Evolutionary conservation across 2,113 vertebrate species (phyloP).

Genomic region (Lampris incognitus): DNA sequence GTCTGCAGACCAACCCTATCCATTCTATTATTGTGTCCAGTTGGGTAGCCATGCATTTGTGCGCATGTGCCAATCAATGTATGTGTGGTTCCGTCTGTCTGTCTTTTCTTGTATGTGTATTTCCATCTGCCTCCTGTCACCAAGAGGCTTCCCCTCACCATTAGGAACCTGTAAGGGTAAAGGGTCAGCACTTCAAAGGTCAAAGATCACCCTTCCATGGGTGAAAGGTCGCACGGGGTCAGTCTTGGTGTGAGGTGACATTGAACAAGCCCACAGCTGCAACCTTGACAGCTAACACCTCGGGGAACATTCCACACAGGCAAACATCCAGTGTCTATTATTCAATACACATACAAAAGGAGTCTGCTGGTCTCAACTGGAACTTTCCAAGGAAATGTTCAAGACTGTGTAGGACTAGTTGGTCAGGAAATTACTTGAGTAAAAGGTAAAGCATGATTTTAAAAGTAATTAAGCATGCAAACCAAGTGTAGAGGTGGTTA

Average conservation of each 20-base stretch:
- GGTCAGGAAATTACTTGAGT: background rate
- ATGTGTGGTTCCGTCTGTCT: conserved; percentile 54
- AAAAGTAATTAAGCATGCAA: background rate
- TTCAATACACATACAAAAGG: conserved; percentile 35
- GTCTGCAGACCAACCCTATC: conserved; percentile 59
- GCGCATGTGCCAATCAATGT: conserved; percentile 40
- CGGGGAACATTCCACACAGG: conserved; percentile 22
- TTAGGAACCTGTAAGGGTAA: conserved; percentile 77
- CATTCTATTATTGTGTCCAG: conserved; percentile 47
- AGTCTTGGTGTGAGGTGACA: conserved; percentile 72
- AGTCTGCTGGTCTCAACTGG: too few relatives aligned
- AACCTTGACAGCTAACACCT: conserved; percentile 55
- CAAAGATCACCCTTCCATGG: conserved; percentile 68
- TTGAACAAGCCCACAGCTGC: conserved; percentile 71
- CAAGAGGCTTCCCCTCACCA: conserved; percentile 60
- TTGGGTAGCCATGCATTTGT: conserved; percentile 5
- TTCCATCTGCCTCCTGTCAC: conserved; percentile 78
- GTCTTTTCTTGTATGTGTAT: conserved; percentile 52
- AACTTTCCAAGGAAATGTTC: too few relatives aligned
- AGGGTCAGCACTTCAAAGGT: conserved; percentile 67
- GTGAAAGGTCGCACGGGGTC: conserved; percentile 60
- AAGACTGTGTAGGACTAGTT: too few relatives aligned
- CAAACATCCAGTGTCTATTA: background rate
- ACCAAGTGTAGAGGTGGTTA: background rate
- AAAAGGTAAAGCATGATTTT: background rate